These are phyloP conservation scores for Auanema freiburgensis DNA, from an alignment of 2,888 invertebrate species.

Conservation along the genomic window DNA sequence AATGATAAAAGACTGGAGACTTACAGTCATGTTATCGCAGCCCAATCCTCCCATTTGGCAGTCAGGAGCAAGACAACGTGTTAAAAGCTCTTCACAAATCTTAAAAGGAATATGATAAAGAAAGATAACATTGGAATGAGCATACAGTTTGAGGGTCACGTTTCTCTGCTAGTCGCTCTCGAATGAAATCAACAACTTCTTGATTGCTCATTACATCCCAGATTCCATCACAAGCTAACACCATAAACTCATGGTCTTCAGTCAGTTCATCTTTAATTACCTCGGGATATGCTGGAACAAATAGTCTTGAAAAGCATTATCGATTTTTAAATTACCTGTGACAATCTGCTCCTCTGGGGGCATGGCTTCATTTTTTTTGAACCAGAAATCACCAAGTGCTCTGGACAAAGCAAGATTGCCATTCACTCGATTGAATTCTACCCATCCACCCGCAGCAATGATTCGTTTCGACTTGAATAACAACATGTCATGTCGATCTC, in stretches of 20 bases:
- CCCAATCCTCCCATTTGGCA: conserved; percentile 94
- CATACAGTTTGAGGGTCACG: conserved; percentile 81
- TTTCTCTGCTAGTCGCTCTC: conserved; percentile 78
- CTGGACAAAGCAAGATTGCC: conserved; percentile 87
- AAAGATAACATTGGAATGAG: background rate
- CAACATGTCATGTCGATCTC: background rate
- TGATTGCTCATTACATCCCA: conserved; percentile 95
- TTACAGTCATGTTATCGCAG: conserved; percentile 93
- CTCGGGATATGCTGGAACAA: conserved; percentile 88
- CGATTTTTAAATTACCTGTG: conserved; percentile 74
- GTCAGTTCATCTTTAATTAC: conserved; percentile 80
- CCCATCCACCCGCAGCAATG: conserved; percentile 90
- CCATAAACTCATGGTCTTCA: conserved; percentile 91
- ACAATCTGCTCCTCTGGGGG: conserved; percentile 92
- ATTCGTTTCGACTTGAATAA: conserved; percentile 76
- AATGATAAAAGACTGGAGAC: background rate
- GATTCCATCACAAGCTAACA: conserved; percentile 96
- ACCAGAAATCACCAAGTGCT: conserved; percentile 94
- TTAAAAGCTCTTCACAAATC: conserved; percentile 94
- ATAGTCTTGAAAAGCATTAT: conserved; percentile 1
- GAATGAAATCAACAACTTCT: conserved; percentile 82
- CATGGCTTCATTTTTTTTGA: conserved; percentile 85
- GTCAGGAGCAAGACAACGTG: conserved; percentile 91
- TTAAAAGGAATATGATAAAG: conserved; percentile 44
- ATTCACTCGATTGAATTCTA: conserved; percentile 90